phyloP scores from a whole-genome alignment of 2,113 vertebrate genomes.

The Callocephalon fimbriatum region DNA sequence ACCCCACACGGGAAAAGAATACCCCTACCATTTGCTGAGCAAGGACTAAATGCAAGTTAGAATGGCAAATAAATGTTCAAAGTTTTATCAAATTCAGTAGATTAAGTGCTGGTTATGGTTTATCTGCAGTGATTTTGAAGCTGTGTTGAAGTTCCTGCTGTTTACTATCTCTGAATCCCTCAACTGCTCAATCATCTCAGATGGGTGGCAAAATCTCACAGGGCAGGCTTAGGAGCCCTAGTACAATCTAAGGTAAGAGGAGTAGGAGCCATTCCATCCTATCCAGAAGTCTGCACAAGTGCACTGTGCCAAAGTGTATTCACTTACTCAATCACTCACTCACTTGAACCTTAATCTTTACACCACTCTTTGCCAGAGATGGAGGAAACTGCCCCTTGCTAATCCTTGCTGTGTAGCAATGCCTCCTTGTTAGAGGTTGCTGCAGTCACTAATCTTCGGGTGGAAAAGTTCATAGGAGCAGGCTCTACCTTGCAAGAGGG shows the following conservation, averaged over 20 bases:
- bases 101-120: not conserved
- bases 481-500: not conserved
- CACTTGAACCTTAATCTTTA: not conserved
- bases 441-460: not conserved
- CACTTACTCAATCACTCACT: not conserved
- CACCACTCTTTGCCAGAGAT: not conserved
- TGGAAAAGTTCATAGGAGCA: not conserved
- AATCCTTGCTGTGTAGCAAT: not conserved
- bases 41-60: not conserved
- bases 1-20: not conserved
- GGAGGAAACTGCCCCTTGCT: not conserved
- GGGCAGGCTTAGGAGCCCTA: not conserved
- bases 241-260: not conserved
- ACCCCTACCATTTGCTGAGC: not conserved
- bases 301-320: rapidly evolving
- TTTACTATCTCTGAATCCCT: not conserved
- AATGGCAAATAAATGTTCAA: not conserved
- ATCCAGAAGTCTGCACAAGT: not conserved
- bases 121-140: not conserved
- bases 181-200: not conserved
- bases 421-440: not conserved
- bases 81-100: not conserved
- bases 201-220: not conserved
- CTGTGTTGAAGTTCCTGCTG: not conserved
- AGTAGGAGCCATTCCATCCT: not conserved